A percentile compares a stretch with the other conserved stretches of the same genome.
Conservation (phyloP, 2,113 vertebrate genomes). For the Phalacrocorax carbo region DNA sequence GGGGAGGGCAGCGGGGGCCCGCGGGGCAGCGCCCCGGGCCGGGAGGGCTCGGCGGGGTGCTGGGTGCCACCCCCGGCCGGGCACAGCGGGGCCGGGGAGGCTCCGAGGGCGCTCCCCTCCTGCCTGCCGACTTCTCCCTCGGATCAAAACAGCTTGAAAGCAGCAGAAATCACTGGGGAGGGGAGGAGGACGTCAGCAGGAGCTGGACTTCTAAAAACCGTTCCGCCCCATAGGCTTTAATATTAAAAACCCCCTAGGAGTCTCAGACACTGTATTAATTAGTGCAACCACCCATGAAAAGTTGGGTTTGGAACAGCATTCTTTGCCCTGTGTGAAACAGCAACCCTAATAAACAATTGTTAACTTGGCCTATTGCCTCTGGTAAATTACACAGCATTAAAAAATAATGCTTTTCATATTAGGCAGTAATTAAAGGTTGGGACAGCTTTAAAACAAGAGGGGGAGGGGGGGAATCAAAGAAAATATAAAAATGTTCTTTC, state of each 20-base stretch:
- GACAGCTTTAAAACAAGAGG: slow-evolving; percentile 85
- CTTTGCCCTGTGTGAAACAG: slow-evolving; percentile 81
- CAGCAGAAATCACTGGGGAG: slow-evolving; percentile 67
- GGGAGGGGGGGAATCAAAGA: slow-evolving; percentile 82
- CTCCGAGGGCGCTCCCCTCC: slow-evolving; percentile 41
- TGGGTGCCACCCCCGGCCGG: background rate
- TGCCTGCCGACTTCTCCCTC: slow-evolving; percentile 57
- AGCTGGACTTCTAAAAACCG: slow-evolving; percentile 79
- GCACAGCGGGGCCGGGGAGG: background rate
- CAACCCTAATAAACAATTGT: slow-evolving; percentile 85
- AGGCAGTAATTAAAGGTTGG: slow-evolving; percentile 90
- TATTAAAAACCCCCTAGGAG: slow-evolving; percentile 78
- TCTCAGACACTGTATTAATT: slow-evolving; percentile 86
- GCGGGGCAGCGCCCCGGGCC: too few relatives aligned
- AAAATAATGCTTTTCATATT: slow-evolving; percentile 92
- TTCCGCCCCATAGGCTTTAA: slow-evolving; percentile 81
- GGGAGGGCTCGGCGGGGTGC: too few relatives aligned
- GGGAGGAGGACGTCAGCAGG: slow-evolving; percentile 69
- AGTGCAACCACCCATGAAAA: slow-evolving; percentile 88
- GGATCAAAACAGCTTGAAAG: slow-evolving; percentile 77
- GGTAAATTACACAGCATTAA: slow-evolving; percentile 89
- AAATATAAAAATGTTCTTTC: slow-evolving; percentile 86
- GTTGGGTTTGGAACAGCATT: slow-evolving; percentile 79
- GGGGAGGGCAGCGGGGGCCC: too few relatives aligned
- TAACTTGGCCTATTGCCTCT: slow-evolving; percentile 84